Base-by-base conservation (phyloP, 2,888 invertebrate genomes). In the Platyscelio sp. region DNA sequence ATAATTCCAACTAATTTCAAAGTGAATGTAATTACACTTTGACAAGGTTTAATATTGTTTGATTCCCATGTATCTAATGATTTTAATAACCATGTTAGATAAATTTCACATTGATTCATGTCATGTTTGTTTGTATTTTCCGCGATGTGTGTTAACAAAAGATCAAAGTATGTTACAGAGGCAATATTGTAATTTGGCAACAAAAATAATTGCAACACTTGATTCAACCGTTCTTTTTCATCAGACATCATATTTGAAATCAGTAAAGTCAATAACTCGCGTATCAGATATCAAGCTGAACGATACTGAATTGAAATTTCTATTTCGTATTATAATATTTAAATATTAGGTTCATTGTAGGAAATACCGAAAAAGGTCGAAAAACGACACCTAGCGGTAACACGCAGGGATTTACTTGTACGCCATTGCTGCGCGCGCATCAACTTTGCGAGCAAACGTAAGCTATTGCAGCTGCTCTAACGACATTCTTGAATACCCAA, bases 1-100 rank as follows among this genome's bases (percentile, higher is more conserved):
- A 96, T 91, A 20, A 96, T 92, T n/a, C 96, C 96, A 3, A 96
- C 94, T 7, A 97, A 91, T 89, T 96, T 95, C 9, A 96, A 93
- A 43, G 96, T 94, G 87, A 97, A 97, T 5, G 96, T 94, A n/a
- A 94, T 91, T 5, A 95, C 93, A 74, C 94, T 92, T 46, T 94
- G 94, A 54, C 94, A 94, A 1, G 95, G 94, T 60, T 90, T 90
- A 0, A 43, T 71, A 11, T 74, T 85, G 3, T 70, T 70, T 18
- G 83, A 89, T 60, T 80, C 77, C 93, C 94, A 94, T 18, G 85
- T 79, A n/a, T 89, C 68, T 1, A 92, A 26, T 3, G 92, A 92
- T 40, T 89, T 87, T 3, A 88, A 46, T 6, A 93, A 72, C 93
- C 93, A 94, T 15, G 78, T 18, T 11, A 75, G 70, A 43, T 86